These are phyloP conservation scores for Dromococcyx pavoninus DNA, from an alignment of 2,797 vertebrate genomes.

Conservation along the genomic window DNA sequence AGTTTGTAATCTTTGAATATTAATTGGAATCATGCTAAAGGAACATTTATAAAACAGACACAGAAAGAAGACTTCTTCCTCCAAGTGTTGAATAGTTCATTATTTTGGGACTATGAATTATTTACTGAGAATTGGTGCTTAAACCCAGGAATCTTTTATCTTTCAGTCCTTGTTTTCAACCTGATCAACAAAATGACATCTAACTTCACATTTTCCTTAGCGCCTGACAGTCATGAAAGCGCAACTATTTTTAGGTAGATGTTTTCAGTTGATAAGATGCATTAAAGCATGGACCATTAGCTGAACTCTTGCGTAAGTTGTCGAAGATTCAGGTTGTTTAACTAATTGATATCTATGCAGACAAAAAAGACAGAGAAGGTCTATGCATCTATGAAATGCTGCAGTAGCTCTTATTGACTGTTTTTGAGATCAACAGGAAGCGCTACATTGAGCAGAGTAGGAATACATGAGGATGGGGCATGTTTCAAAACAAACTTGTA, in stretches of 20 bases:
- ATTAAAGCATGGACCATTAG: slow-evolving; percentile 57
- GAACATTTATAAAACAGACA: background rate
- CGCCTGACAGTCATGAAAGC: slow-evolving; percentile 33
- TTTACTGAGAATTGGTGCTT: slow-evolving; percentile 34
- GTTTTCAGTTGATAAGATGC: slow-evolving; percentile 28
- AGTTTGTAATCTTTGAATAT: slow-evolving; percentile 40
- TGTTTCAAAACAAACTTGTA: slow-evolving; percentile 8
- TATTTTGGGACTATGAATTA: slow-evolving; percentile 35
- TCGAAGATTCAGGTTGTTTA: slow-evolving; percentile 56
- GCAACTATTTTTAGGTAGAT: slow-evolving; percentile 51
- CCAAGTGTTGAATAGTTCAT: background rate
- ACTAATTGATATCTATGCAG: slow-evolving; percentile 53
- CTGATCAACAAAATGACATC: slow-evolving; percentile 22
- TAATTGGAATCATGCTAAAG: slow-evolving; percentile 53
- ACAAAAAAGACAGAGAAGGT: background rate
- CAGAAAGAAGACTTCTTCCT: background rate
- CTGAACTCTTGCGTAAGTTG: slow-evolving; percentile 40
- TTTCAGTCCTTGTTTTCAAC: slow-evolving; percentile 45
- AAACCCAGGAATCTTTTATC: slow-evolving; percentile 11
- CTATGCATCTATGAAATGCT: slow-evolving; percentile 10
- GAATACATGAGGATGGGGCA: background rate
- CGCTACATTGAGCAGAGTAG: background rate
- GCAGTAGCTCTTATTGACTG: slow-evolving; percentile 5
- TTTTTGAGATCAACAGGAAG: slow-evolving; percentile 23
- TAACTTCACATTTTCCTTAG: slow-evolving; percentile 9